Evolutionary conservation across 2,888 invertebrate species (phyloP).

Genomic region (Ophion costatus): DNA sequence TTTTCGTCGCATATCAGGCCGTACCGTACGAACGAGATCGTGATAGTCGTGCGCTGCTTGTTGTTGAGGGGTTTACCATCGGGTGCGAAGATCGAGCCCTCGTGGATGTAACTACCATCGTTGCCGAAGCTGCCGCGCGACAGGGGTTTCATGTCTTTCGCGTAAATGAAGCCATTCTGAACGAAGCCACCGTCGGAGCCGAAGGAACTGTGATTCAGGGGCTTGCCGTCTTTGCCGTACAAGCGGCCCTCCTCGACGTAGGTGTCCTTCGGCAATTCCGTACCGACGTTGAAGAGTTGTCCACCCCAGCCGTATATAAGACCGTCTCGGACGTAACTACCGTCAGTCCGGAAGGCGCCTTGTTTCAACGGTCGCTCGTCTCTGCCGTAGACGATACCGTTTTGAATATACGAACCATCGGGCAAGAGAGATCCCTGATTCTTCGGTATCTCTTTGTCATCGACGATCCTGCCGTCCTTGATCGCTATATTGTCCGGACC

Average conservation of each 20-base stretch:
- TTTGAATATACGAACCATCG: conserved; percentile 79
- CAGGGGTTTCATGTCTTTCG: conserved; percentile 76
- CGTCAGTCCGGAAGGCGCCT: conserved; percentile 79
- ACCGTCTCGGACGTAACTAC: conserved; percentile 80
- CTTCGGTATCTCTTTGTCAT: conserved; percentile 75
- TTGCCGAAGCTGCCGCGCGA: conserved; percentile 77
- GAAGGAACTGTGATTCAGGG: conserved; percentile 79
- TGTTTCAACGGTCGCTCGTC: conserved; percentile 77
- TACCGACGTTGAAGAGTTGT: conserved; percentile 77
- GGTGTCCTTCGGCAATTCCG: conserved; percentile 75
- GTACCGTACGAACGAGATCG: conserved; percentile 76
- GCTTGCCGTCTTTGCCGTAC: conserved; percentile 78
- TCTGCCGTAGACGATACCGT: conserved; percentile 77
- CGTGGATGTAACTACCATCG: conserved; percentile 78
- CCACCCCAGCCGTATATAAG: conserved; percentile 80
- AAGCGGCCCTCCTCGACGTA: conserved; percentile 79
- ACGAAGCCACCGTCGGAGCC: conserved; percentile 78
- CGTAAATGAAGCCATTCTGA: conserved; percentile 79
- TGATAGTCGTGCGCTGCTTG: conserved; percentile 74
- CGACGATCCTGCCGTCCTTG: conserved; percentile 79
- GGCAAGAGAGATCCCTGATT: conserved; percentile 78
- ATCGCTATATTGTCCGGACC: conserved; percentile 78
- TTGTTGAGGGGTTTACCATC: conserved; percentile 76
- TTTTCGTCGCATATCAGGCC: conserved; percentile 78
- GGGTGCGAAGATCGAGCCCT: conserved; percentile 76